Evolutionary conservation across 2,797 vertebrate genomes (phyloP), one percentile per base, ranked within the genome.

Genomic region (Echiichthys vipera): DNA sequence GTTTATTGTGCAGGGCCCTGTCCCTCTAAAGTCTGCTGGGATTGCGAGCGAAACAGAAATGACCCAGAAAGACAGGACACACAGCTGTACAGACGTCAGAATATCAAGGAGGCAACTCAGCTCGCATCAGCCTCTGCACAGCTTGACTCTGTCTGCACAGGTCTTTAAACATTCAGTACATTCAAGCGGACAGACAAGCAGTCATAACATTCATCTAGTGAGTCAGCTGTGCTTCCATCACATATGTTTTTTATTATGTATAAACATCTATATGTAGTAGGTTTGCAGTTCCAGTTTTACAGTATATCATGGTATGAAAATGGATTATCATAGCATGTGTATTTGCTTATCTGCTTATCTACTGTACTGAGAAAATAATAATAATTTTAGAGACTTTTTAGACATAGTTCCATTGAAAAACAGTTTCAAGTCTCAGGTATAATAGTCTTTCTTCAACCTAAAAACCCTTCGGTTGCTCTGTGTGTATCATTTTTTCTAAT

Each of bases 61-160:
- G 89, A 92, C 90, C 90, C 89, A 91, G 88, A 93, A 91, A 91
- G 89, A 71, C 83, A 84, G 84, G 88, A 89, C 86, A 59, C 83
- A 74, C 88, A 89, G 77, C 88, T 89, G 87, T 73, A 81, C 70
- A 65, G 77, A 88, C 65, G 65, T 92, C 84, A 87, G 82, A 84
- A 84, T 85, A 86, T 84, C 79, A 77, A 82, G 67, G 65, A 75
- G 68, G 68, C 65, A 63, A 67, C 74, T 85, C 51, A 7, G 79
- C 71, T 76, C 56, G 51, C 65, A 87, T 89, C 70, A 70, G 59
- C 59, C 77, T 49, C 18, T 8, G 13, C 74, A 53, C 74, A 87
- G 80, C 80, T 84, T 78, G 69, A 74, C 56, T 71, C 76, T 68
- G 76, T 80, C 72, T 66, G 58, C 59, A 65, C 37, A 37, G 66